Evolutionary conservation across 2,888 invertebrate genomes (phyloP), one percentile per base, ranked within the genome.

Genomic region (Xiphydria camelus): DNA sequence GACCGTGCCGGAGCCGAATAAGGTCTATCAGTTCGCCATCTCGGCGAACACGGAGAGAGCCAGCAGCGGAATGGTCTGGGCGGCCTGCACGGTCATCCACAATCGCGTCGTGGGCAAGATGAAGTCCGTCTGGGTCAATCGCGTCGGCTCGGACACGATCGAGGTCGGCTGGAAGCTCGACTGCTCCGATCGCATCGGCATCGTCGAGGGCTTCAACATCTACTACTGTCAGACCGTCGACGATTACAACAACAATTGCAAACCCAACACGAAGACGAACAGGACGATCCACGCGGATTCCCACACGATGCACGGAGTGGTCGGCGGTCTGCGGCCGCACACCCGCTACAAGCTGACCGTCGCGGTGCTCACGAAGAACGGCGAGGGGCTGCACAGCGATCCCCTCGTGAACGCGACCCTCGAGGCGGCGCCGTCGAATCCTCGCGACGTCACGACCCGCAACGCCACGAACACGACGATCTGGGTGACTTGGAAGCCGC

Each of bases 61-160:
- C 48, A 91, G 89, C 55, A 91, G 91, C 67, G 92, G 92, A 1
- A 89, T 93, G 87, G 81, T 85, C 7, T 92, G 92, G 92, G 87
- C 90, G 6, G 82, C 83, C 22, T 93, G 93, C 51, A 87, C 85
- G 53, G 82, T 84, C 53, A 80, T 78, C 15, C 75, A 75, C 45
- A 71, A 73, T 42, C 72, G 65, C 67, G 76, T 77, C 14, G 75
- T 82, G 6, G 80, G 80, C 2, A 83, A 83, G 71, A 79, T 85
- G 71, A 81, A 80, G 48, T 79, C 78, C 12, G 78, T 83, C 2
- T 80, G 78, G 76, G 77, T 82, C 41, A 77, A 77, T 40, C 64
- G 71, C 2, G 76, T 79, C 9, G 78, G 76, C 10, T 75, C 83
- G 5, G 77, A 77, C 19, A 79, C 74, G 17, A 82, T 88, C n/a